These are phyloP conservation scores for Epinephelus awoara DNA, from an alignment of 2,797 vertebrate species.

Conservation along the genomic window DNA sequence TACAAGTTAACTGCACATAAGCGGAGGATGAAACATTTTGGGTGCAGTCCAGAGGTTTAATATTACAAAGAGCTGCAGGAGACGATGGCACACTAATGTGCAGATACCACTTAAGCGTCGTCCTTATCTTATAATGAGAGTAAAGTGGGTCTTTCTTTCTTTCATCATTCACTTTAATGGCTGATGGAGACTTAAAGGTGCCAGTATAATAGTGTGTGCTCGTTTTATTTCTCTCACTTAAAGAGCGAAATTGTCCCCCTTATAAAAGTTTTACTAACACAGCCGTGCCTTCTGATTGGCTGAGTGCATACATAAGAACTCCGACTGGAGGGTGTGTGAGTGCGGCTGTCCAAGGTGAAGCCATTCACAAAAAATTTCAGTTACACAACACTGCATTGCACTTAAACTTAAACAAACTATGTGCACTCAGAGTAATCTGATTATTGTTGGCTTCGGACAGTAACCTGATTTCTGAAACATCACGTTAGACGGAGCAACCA, in stretches of 20 bases:
- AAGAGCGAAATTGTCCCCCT: neutral
- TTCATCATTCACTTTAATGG: constrained; percentile 19
- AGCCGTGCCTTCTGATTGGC: neutral
- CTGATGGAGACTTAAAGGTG: neutral
- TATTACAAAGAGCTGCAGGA: constrained; percentile 16
- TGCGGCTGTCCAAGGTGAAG: neutral
- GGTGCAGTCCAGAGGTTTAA: constrained; percentile 32
- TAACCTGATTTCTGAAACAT: constrained; percentile 26
- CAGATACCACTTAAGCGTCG: constrained; percentile 4
- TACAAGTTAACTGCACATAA: constrained; percentile 35
- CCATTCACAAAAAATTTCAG: neutral
- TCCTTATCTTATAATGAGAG: constrained; percentile 25
- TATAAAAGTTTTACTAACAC: constrained; percentile 7
- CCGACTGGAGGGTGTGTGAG: neutral
- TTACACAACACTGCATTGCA: neutral
- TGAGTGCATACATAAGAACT: neutral
- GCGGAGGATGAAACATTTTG: constrained; percentile 29
- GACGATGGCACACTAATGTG: constrained; percentile 15
- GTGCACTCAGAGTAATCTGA: constrained; percentile 15
- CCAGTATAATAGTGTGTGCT: constrained; percentile 6
- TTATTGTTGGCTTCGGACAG: neutral
- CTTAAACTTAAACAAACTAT: constrained; percentile 6
- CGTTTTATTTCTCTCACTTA: constrained; percentile 9
- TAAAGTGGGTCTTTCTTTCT: constrained; percentile 24
- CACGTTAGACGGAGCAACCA: neutral